Conservation (phyloP, 1,140 invertebrate genomes). For the Scaptomyza graminum region DNA sequence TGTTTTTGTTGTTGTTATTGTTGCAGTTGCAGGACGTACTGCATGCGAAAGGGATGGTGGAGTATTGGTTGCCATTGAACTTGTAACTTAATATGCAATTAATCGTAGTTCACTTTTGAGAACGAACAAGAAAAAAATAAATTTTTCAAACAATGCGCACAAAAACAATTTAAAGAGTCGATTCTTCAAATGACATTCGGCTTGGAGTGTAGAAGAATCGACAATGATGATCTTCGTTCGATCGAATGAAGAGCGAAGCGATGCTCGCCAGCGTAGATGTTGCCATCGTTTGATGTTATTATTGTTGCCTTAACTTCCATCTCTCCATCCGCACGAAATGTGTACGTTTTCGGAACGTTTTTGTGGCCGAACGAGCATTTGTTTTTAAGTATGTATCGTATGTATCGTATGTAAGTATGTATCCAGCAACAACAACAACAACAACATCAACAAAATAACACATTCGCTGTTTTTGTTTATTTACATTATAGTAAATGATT, state of each 20-base stretch:
- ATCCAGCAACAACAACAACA: conserved; percentile 23
- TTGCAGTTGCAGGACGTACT: background rate
- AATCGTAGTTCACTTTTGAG: background rate
- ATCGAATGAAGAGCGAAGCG: conserved; percentile 47
- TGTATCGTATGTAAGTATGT: too few species aligned
- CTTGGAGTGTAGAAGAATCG: conserved; percentile 9
- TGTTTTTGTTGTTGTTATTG: background rate
- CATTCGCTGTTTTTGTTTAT: conserved; percentile 29
- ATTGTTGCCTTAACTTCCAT: conserved; percentile 30
- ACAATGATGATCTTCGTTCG: conserved; percentile 47
- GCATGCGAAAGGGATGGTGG: conserved; percentile 5
- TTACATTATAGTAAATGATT: conserved; percentile 37
- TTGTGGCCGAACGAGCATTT: conserved; percentile 49
- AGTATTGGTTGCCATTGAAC: conserved; percentile 14
- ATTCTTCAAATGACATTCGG: conserved; percentile 29
- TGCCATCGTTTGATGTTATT: conserved; percentile 23
- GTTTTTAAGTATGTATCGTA: conserved; percentile 57
- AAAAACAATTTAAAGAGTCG: conserved; percentile 22
- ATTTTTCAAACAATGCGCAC: conserved; percentile 10
- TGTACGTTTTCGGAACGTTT: conserved; percentile 36
- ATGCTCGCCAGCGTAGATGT: conserved; percentile 8
- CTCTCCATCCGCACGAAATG: conserved; percentile 13
- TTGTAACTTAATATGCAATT: background rate
- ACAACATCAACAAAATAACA: conserved; percentile 8
- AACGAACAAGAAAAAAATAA: conserved; percentile 7